phyloP scores from a whole-genome alignment of 1,140 invertebrate genomes.

The Tribolium castaneum region DNA sequence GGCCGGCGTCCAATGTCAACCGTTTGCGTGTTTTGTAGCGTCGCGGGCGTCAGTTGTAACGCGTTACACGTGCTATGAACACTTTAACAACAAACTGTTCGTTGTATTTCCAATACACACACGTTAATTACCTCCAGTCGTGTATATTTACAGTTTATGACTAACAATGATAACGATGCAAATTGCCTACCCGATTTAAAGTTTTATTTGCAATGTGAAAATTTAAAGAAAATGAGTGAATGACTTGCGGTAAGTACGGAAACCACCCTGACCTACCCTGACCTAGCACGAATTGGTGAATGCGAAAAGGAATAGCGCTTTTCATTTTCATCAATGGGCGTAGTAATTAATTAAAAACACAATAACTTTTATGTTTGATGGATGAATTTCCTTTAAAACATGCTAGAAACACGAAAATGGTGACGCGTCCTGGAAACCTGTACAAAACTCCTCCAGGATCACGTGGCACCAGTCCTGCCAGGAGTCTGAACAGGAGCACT shows the following conservation, averaged over 20 bases:
- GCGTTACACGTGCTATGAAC: slow-evolving; percentile 15
- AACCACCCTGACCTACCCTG: not conserved
- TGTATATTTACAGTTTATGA: not conserved
- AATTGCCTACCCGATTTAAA: not conserved
- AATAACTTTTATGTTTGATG: no score
- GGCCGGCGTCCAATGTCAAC: slow-evolving; percentile 39
- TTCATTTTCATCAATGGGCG: no score
- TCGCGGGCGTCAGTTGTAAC: slow-evolving; percentile 14
- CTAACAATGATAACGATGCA: not conserved
- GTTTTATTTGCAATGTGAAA: not conserved
- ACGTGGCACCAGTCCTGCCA: slow-evolving; percentile 55
- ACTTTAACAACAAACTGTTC: slow-evolving; percentile 3
- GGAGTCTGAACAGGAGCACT: slow-evolving; percentile 27
- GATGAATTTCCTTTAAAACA: no score
- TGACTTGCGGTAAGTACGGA: not conserved
- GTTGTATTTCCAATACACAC: not conserved
- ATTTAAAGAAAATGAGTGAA: not conserved
- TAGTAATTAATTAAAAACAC: no score
- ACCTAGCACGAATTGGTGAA: not conserved
- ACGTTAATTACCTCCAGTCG: not conserved
- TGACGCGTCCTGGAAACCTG: slow-evolving; percentile 51
- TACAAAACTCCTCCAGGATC: slow-evolving; percentile 55
- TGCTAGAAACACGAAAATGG: slow-evolving; percentile 47
- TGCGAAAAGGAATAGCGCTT: not conserved
- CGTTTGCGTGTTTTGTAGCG: slow-evolving; percentile 4